These are phyloP conservation scores for Anas platyrhynchos DNA, from an alignment of 2,113 vertebrate species.

Conservation along the genomic window DNA sequence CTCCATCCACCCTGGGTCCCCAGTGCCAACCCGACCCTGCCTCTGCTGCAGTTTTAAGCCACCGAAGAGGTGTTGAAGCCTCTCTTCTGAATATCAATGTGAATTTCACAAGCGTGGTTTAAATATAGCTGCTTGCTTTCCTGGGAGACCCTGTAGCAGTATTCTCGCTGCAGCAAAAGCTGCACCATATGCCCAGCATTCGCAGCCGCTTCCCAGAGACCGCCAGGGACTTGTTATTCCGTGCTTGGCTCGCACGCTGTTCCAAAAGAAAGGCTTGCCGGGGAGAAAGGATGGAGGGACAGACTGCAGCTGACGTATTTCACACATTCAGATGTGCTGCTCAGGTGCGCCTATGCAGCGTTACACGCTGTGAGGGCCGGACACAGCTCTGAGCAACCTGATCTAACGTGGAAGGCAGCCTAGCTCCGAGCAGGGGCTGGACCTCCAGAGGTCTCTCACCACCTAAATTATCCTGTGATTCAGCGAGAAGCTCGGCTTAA, in stretches of 20 bases:
- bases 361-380: background rate
- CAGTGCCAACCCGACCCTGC: background rate
- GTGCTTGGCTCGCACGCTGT: background rate
- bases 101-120: conserved; percentile 40
- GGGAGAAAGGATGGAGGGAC: background rate
- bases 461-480: background rate
- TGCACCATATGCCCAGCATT: conserved; percentile 48
- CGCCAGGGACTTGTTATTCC: background rate
- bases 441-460: background rate
- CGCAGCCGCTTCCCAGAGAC: background rate
- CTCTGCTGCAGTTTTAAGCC: background rate
- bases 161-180: conserved; percentile 42
- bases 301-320: background rate
- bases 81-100: conserved; percentile 45
- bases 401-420: background rate
- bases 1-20: background rate
- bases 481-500: background rate
- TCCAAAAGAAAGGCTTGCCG: background rate
- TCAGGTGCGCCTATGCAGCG: background rate
- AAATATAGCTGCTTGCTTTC: conserved; percentile 57
- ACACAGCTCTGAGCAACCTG: background rate
- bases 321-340: background rate
- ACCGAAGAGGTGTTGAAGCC: conserved; percentile 10
- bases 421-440: background rate
- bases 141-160: conserved; percentile 36